Percentiles rank a stretch among this genome's conserved stretches.
Conservation (phyloP, 2,797 vertebrate species). For the Scomberomorus guttatus region DNA sequence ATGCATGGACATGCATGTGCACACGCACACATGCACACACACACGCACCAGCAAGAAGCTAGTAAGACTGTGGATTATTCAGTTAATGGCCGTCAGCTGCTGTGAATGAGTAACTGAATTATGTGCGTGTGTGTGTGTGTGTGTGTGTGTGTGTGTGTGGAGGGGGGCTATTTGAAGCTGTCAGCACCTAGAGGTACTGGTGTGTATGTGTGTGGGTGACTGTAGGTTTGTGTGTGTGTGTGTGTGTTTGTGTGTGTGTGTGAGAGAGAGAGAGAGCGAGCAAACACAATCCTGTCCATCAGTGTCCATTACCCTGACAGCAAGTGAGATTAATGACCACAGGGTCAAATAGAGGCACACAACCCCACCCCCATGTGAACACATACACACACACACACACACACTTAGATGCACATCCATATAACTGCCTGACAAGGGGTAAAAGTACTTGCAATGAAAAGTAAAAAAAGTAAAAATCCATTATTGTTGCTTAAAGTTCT, state of each 20-base stretch:
- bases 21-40: constrained; percentile 30
- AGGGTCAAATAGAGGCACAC: constrained; percentile 78
- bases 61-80: constrained; percentile 56
- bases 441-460: constrained; percentile 7
- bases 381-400: constrained; percentile 28
- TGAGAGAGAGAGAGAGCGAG: constrained; percentile 66
- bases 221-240: constrained; percentile 2
- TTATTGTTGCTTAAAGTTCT: neutral
- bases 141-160: constrained; percentile 4
- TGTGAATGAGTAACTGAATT: constrained; percentile 74
- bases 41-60: constrained; percentile 35
- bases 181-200: constrained; percentile 62
- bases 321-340: constrained; percentile 87
- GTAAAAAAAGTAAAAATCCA: neutral
- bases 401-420: constrained; percentile 23
- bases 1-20: neutral
- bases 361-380: constrained; percentile 44
- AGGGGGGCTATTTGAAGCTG: constrained; percentile 66
- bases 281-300: constrained; percentile 81
- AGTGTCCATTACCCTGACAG: constrained; percentile 87
- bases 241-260: constrained; percentile 51
- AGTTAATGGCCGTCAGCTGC: constrained; percentile 76
- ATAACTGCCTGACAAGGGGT: constrained; percentile 2
- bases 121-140: constrained; percentile 35
- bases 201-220: neutral